These are phyloP conservation scores for Squalus acanthias DNA, from an alignment of 2,797 vertebrate species.

Conservation along the genomic window DNA sequence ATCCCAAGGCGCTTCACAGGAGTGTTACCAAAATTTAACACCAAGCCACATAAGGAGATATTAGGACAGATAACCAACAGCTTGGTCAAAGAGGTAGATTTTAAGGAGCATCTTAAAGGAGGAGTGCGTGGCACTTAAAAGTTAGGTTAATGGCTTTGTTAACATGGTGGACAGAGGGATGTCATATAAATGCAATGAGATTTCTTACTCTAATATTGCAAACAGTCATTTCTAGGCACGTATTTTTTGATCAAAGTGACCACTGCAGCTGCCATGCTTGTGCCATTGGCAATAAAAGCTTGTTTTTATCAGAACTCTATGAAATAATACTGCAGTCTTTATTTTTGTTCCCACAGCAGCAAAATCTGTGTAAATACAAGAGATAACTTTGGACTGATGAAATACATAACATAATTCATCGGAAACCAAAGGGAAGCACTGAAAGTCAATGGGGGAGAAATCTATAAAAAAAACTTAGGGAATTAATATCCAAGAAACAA, in stretches of 20 bases:
- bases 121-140: background rate
- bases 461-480: background rate
- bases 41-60: no score
- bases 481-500: background rate
- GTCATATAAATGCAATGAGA: background rate
- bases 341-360: background rate
- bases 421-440: background rate
- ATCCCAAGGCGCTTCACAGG: background rate
- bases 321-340: background rate
- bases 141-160: background rate
- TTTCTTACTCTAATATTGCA: background rate
- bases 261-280: background rate
- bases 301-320: background rate
- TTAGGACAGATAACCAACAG: background rate
- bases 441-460: background rate
- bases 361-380: background rate
- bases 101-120: background rate
- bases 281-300: background rate
- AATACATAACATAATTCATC: background rate
- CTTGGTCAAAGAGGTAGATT: no score
- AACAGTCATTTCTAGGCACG: background rate
- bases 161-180: background rate
- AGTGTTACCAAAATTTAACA: background rate
- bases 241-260: background rate
- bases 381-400: background rate